Percentiles rank a stretch among this genome's conserved stretches.
Conservation (phyloP, 2,113 vertebrate genomes). For the Andinoacara biseriatus region DNA sequence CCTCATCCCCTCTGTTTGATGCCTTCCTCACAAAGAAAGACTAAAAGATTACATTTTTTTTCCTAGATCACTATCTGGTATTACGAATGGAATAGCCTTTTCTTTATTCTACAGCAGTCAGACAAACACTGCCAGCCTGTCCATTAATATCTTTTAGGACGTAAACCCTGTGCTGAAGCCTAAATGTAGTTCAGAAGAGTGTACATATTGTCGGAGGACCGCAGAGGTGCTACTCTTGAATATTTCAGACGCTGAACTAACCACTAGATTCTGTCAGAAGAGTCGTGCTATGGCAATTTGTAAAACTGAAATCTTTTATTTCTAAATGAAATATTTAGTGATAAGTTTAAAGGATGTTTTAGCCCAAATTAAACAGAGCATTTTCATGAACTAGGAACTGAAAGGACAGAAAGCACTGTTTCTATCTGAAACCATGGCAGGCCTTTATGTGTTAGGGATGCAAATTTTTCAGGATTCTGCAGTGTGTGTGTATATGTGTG, state of each 20-base stretch:
- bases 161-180: slow-evolving; percentile 13
- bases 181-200: slow-evolving; percentile 11
- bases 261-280: slow-evolving; percentile 8
- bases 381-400: neutral
- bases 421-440: neutral
- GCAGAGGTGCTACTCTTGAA: slow-evolving; percentile 44
- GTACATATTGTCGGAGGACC: neutral
- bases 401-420: neutral
- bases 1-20: slow-evolving; percentile 25
- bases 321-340: slow-evolving; percentile 17
- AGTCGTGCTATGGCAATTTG: neutral
- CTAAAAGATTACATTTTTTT: no score
- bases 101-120: neutral
- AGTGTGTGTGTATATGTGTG: neutral
- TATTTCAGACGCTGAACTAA: slow-evolving; percentile 53
- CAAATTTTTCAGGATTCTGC: neutral
- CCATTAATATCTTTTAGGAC: neutral
- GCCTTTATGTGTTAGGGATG: neutral
- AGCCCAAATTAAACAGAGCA: neutral
- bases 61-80: neutral
- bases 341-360: neutral
- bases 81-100: neutral
- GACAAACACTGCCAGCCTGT: neutral
- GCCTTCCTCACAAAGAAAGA: neutral
- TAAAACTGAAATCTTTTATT: neutral